These are phyloP conservation scores for Grus americana DNA, from an alignment of 2,113 vertebrate species.

Conservation along the genomic window DNA sequence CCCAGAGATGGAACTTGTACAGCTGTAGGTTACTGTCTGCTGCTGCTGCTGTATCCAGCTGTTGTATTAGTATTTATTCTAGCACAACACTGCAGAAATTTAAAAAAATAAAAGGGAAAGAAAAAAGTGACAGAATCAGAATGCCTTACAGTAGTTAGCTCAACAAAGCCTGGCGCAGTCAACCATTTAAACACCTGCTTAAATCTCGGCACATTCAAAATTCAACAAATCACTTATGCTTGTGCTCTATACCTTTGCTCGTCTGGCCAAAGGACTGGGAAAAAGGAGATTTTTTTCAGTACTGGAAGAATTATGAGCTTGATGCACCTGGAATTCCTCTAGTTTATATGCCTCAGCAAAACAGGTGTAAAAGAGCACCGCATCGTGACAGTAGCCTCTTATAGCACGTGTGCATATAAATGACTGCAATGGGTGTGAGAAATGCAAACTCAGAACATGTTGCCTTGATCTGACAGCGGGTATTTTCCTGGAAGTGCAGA, in stretches of 20 bases:
- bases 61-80: slow-evolving; percentile 9
- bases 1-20: not conserved
- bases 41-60: slow-evolving; percentile 20
- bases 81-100: not conserved
- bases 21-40: not conserved
- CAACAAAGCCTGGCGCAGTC: not conserved
- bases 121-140: not conserved
- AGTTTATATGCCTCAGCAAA: not conserved
- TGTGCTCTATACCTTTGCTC: not conserved
- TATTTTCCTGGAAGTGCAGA: not conserved
- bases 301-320: not conserved
- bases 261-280: not conserved
- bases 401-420: not conserved
- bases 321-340: not conserved
- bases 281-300: not conserved
- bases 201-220: not conserved
- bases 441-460: not conserved
- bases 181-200: not conserved
- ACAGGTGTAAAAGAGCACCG: not conserved
- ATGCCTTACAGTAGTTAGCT: not conserved
- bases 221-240: not conserved
- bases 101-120: not conserved
- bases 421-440: not conserved
- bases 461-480: not conserved
- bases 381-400: not conserved